phyloP scores from a whole-genome alignment of 2,888 invertebrate genomes.

The Dascillus cervinus region DNA sequence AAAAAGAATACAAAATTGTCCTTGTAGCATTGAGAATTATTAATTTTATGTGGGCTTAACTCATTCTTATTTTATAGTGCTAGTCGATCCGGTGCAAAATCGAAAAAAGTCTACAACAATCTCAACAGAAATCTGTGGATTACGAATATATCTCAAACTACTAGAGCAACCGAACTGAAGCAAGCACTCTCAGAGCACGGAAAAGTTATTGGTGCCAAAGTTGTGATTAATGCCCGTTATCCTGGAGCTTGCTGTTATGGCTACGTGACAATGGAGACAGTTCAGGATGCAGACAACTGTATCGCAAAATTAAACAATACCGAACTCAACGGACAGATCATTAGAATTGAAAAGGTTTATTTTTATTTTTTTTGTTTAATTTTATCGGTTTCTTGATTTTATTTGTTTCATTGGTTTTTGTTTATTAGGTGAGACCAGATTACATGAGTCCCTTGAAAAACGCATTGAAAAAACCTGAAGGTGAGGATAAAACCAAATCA shows the following conservation, averaged over 20 bases:
- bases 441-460: slow-evolving; percentile 32
- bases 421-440: slow-evolving; percentile 35
- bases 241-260: slow-evolving; percentile 93
- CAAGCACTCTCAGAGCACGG: slow-evolving; percentile 87
- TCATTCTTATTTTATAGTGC: slow-evolving; percentile 22
- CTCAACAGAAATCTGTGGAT: slow-evolving; percentile 81
- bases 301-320: slow-evolving; percentile 86
- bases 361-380: slow-evolving; percentile 1
- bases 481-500: not conserved
- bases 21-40: not conserved
- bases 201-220: slow-evolving; percentile 92
- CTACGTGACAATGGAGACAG: slow-evolving; percentile 90
- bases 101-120: slow-evolving; percentile 25
- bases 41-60: slow-evolving; percentile 3
- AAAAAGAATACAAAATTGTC: not conserved
- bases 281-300: slow-evolving; percentile 82
- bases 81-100: slow-evolving; percentile 7
- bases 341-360: slow-evolving; percentile 82
- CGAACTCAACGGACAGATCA: slow-evolving; percentile 90
- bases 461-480: slow-evolving; percentile 10
- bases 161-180: slow-evolving; percentile 90
- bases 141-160: slow-evolving; percentile 83
- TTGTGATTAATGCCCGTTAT: slow-evolving; percentile 89
- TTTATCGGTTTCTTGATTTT: slow-evolving; percentile 14
- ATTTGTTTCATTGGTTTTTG: too few relatives aligned